A percentile compares a stretch with the other conserved stretches of the same genome.
These are phyloP conservation scores for Neodontobutis hainanensis DNA, from an alignment of 2,113 vertebrate species.

Conservation along the genomic window DNA sequence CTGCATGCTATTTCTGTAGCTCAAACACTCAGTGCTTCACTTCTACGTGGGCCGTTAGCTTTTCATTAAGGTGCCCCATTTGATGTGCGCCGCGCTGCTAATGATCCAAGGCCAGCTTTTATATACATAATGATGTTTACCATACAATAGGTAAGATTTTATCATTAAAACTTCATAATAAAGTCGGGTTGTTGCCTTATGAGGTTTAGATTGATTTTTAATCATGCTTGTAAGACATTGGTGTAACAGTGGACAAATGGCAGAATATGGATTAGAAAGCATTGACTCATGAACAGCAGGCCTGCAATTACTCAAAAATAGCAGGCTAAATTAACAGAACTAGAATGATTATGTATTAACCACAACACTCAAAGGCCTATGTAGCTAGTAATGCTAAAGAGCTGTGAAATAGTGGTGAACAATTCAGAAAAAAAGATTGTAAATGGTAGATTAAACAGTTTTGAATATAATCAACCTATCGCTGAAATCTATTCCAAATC, in stretches of 20 bases:
- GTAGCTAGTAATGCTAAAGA: too few species aligned
- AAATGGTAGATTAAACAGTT: too few species aligned
- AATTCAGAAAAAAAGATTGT: too few species aligned
- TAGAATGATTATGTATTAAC: too few species aligned
- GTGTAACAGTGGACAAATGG: conserved; percentile 10
- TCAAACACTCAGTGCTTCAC: conserved; percentile 17
- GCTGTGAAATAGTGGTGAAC: too few species aligned
- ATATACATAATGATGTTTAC: conserved; percentile 64
- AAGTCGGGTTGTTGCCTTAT: conserved; percentile 35
- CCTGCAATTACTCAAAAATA: too few species aligned
- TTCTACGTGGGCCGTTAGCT: conserved; percentile 27
- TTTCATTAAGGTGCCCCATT: conserved; percentile 47
- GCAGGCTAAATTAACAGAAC: too few species aligned
- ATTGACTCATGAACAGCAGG: too few species aligned
- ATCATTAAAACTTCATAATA: conserved; percentile 43
- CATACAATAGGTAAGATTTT: conserved; percentile 29
- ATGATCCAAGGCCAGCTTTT: conserved; percentile 51
- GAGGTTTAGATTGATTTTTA: conserved; percentile 30
- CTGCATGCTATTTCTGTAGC: conserved; percentile 39
- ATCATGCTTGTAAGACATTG: conserved; percentile 24
- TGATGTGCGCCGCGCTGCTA: conserved; percentile 38
- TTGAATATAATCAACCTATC: too few species aligned
- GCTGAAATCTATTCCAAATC: too few species aligned
- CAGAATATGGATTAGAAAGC: not conserved
- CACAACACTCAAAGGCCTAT: too few species aligned